Evolutionary conservation across 2,113 vertebrate genomes (phyloP), one percentile per base, ranked within the genome.

Genomic region (Microcebus jonahi): DNA sequence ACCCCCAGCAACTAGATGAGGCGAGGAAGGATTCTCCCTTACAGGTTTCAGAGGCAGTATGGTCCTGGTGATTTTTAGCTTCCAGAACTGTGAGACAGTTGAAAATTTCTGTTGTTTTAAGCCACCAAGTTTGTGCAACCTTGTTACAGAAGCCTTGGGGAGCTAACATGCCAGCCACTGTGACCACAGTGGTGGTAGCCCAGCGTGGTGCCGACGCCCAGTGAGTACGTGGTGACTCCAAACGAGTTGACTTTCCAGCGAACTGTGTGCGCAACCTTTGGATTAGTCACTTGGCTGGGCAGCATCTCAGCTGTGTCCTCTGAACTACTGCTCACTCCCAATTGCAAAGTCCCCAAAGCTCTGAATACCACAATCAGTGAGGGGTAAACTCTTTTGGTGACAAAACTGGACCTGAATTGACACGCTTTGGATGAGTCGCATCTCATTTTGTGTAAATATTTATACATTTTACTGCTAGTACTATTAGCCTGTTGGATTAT

Each of bases 401-500:
- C 53, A 84, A 65, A 79, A 53, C 13, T 5, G 18, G 13, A 39
- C 10, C 50, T 34, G 71, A 67, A 85, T 1, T 85, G 67, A 79
- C 23, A 10, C 31, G 20, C 59, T 53, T 57, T 57, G 93, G 39
- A 76, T 53, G 81, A 87, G 34, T 34, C 50, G 29, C 42, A 67
- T 94, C 25, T 63, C 42, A 82, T 63, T 68, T 86, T 11, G 21
- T 84, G 13, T 95, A 92, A 97, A 92, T 50, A 96, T 91, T 95
- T 90, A 92, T 48, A 91, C 21, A 36, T 82, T 91, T 89, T 79
- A 83, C 59, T 80, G 15, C 4, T 45, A 75, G 75, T 10, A 82
- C 34, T 23, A 76, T 67, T 71, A 65, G 57, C 39, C 34, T 79
- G 53, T 15, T 57, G 4, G 76, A 65, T 82, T 87, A 83, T 59